Evolutionary conservation across 2,113 vertebrate species (phyloP).

Genomic region (Odobenus rosmarus): DNA sequence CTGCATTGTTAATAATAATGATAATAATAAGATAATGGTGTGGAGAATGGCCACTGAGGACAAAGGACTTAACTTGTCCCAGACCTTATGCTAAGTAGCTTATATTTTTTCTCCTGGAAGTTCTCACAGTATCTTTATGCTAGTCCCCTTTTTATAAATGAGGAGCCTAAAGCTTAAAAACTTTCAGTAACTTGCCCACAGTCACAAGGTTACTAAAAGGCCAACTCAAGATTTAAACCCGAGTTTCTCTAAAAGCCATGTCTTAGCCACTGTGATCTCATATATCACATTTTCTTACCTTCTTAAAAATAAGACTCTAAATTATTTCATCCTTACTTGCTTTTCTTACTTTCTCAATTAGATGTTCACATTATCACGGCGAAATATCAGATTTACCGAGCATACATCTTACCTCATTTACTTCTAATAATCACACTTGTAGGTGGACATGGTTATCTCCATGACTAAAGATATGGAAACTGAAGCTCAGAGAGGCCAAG

Average conservation of each 20-base stretch:
- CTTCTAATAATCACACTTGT: neutral
- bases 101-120: neutral
- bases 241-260: neutral
- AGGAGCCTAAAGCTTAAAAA: neutral
- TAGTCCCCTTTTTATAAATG: neutral
- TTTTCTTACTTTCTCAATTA: neutral
- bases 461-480: neutral
- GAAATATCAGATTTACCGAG: neutral
- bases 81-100: neutral
- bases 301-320: neutral
- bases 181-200: neutral
- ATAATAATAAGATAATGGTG: neutral
- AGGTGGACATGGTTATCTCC: neutral
- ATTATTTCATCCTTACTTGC: neutral
- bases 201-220: neutral
- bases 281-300: neutral
- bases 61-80: neutral
- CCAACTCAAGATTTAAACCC: neutral
- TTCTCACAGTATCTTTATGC: neutral
- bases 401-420: neutral
- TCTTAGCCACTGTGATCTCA: neutral
- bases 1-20: neutral
- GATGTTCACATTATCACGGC: neutral
- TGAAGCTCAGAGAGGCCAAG: neutral
- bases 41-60: neutral